These are phyloP conservation scores for Octodon degus DNA, from an alignment of 2,113 vertebrate species.

Conservation along the genomic window DNA sequence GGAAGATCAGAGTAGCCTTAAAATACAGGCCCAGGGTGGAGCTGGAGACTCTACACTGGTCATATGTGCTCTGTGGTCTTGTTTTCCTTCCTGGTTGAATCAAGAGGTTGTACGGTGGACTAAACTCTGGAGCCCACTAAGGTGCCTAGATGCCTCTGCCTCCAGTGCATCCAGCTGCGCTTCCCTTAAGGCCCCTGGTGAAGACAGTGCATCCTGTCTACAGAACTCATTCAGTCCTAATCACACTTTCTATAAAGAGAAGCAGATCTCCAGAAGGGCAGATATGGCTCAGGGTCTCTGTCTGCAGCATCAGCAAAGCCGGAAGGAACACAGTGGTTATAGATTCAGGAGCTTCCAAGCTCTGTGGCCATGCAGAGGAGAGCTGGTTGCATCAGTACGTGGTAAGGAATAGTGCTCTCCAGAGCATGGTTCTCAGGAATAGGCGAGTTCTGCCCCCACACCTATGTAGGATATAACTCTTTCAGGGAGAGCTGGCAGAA, in stretches of 20 bases:
- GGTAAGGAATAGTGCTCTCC: not conserved
- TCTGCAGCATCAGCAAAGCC: not conserved
- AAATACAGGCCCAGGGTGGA: constrained; percentile 19
- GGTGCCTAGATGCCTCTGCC: not conserved
- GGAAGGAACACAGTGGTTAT: not conserved
- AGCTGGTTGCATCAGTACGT: not conserved
- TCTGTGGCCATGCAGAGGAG: not conserved
- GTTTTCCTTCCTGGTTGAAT: not conserved
- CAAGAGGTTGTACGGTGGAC: not conserved
- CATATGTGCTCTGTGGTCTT: not conserved
- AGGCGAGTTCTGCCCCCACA: not conserved
- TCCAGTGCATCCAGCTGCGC: not conserved
- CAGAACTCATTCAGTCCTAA: not conserved
- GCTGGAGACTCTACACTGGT: constrained; percentile 15
- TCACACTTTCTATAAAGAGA: not conserved
- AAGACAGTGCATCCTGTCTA: not conserved
- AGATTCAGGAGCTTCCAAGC: not conserved
- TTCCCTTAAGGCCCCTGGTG: not conserved
- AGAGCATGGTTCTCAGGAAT: not conserved
- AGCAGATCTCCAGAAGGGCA: not conserved
- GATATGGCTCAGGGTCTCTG: not conserved
- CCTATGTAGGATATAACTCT: too few relatives aligned
- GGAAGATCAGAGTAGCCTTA: constrained; percentile 66
- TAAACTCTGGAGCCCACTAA: not conserved
- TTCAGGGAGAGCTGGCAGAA: not conserved